Evolutionary conservation across 2,888 invertebrate genomes (phyloP).

Genomic region (Caradrina clavipalpis): DNA sequence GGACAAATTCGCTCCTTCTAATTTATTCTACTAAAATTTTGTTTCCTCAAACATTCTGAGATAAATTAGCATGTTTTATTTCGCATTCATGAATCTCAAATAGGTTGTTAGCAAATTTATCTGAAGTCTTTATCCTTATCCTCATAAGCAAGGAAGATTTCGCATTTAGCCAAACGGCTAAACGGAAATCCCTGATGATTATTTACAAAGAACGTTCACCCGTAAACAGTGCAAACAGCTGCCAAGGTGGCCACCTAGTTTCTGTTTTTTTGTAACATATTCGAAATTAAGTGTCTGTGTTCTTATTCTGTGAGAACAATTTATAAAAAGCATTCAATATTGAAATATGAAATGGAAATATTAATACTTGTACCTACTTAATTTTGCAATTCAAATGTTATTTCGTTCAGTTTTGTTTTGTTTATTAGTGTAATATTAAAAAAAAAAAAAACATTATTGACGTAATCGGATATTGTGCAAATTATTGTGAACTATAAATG

Average conservation of each 20-base stretch:
- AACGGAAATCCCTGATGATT: conserved; percentile 69
- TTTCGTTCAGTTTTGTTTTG: conserved; percentile 8
- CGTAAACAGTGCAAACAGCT: conserved; percentile 52
- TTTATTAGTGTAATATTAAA: too few relatives aligned
- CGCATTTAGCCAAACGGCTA: conserved; percentile 62
- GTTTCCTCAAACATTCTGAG: conserved; percentile 73
- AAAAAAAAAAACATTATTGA: too few relatives aligned
- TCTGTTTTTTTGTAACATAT: conserved; percentile 39
- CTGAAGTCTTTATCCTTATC: conserved; percentile 70
- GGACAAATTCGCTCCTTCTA: conserved; percentile 67
- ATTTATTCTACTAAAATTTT: conserved; percentile 76
- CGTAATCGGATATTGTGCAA: conserved; percentile 29
- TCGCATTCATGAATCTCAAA: conserved; percentile 78
- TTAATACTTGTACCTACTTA: neutral
- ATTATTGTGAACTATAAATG: conserved; percentile 25
- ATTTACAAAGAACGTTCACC: conserved; percentile 64
- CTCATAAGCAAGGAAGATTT: conserved; percentile 69
- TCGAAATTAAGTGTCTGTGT: conserved; percentile 9
- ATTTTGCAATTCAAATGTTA: neutral
- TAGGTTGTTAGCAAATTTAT: conserved; percentile 77
- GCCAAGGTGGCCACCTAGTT: conserved; percentile 61
- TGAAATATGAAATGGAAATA: conserved; percentile 6
- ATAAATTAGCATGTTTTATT: conserved; percentile 79
- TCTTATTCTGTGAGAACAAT: conserved; percentile 20
- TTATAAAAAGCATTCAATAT: conserved; percentile 18